Evolutionary conservation across 1,140 invertebrate genomes (phyloP).

Genomic region (Pseudoatta argentina): DNA sequence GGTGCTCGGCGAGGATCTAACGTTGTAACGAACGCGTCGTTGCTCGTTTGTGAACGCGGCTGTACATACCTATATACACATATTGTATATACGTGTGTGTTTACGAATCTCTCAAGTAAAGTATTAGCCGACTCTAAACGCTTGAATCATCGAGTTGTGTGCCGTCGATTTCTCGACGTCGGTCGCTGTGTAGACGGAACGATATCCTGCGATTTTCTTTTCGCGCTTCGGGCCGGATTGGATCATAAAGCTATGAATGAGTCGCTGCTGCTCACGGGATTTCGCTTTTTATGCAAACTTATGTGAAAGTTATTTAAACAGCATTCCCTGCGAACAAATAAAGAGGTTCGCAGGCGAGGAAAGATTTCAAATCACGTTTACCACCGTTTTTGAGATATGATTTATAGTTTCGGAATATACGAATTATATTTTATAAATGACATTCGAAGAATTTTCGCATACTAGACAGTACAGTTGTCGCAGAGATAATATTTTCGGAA

Average conservation of each 20-base stretch:
- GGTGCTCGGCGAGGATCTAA: slow-evolving; percentile 80
- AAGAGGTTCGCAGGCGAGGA: neutral
- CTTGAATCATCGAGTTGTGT: slow-evolving; percentile 76
- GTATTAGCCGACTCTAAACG: slow-evolving; percentile 76
- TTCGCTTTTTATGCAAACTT: slow-evolving; percentile 39
- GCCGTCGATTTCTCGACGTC: slow-evolving; percentile 70
- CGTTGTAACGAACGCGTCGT: slow-evolving; percentile 80
- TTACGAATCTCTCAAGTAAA: slow-evolving; percentile 80
- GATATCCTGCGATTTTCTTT: slow-evolving; percentile 49
- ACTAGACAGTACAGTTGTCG: neutral
- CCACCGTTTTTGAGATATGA: neutral
- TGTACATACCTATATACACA: slow-evolving; percentile 20
- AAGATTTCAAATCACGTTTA: slow-evolving; percentile 15
- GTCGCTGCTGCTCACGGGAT: neutral
- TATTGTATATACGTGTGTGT: slow-evolving; percentile 72
- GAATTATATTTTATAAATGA: slow-evolving; percentile 8
- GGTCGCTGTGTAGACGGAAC: slow-evolving; percentile 3
- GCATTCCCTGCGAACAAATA: slow-evolving; percentile 24
- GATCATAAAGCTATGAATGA: slow-evolving; percentile 12
- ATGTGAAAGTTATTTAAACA: slow-evolving; percentile 50
- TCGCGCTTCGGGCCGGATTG: slow-evolving; percentile 6
- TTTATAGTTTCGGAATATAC: neutral
- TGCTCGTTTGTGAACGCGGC: slow-evolving; percentile 68
- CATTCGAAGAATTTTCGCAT: slow-evolving; percentile 3
- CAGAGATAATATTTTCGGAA: neutral